phyloP scores from a whole-genome alignment of 2,888 invertebrate species.

The Crepidodera aurea region DNA sequence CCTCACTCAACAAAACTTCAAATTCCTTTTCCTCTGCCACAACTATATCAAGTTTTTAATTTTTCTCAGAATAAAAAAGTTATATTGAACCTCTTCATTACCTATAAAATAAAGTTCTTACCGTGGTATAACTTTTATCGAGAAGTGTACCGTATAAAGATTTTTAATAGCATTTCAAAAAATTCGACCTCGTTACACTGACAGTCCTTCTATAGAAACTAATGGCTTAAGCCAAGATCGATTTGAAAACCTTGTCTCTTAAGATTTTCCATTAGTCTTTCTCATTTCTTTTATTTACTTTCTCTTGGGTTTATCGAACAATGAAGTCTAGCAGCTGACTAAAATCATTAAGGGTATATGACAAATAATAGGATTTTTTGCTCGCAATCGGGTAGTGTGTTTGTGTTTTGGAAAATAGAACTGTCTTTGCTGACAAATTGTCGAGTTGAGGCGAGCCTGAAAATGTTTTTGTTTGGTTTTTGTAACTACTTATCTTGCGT shows the following conservation, averaged over 20 bases:
- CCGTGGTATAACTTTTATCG: too few relatives aligned
- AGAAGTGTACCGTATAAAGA: too few relatives aligned
- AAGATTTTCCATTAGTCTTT: background rate
- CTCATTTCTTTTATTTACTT: background rate
- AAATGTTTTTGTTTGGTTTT: slow-evolving; percentile 3
- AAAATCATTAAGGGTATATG: slow-evolving; percentile 3
- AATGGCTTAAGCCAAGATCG: background rate
- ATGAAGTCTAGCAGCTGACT: background rate
- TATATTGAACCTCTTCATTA: too few relatives aligned
- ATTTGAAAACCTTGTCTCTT: background rate
- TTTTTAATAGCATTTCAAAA: background rate
- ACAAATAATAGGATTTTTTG: slow-evolving; percentile 1
- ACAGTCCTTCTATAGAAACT: background rate
- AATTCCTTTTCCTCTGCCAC: too few relatives aligned
- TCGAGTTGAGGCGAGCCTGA: background rate
- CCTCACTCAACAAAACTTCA: too few relatives aligned
- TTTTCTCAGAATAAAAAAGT: too few relatives aligned
- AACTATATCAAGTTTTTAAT: too few relatives aligned
- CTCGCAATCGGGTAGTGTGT: background rate
- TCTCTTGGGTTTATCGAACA: background rate
- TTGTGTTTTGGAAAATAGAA: slow-evolving; percentile 4
- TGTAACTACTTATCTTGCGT: background rate
- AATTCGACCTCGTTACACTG: background rate
- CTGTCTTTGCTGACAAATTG: slow-evolving; percentile 3
- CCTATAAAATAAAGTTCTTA: too few relatives aligned